These are phyloP conservation scores for Gambusia yucatana DNA, from an alignment of 2,797 vertebrate species.

Conservation along the genomic window DNA sequence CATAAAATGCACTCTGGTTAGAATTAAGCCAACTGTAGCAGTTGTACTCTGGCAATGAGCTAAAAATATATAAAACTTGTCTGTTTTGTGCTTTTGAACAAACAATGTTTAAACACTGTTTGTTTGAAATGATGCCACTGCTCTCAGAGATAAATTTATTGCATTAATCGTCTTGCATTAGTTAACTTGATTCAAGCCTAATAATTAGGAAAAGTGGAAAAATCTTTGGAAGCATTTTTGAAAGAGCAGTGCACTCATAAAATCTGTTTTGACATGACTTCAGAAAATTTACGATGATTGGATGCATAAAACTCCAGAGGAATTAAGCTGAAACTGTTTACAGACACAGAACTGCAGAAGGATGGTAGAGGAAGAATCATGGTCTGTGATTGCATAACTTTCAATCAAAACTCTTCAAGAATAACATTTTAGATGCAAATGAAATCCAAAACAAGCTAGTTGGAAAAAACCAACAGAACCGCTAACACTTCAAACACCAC, in stretches of 20 bases:
- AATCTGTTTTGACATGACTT: background rate
- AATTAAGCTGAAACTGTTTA: background rate
- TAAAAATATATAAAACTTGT: background rate
- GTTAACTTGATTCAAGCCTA: background rate
- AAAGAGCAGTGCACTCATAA: background rate
- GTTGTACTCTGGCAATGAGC: background rate
- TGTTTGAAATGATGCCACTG: background rate
- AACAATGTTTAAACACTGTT: background rate
- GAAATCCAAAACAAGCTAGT: background rate
- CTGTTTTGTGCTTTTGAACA: background rate
- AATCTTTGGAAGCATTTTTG: background rate
- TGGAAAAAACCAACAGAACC: background rate
- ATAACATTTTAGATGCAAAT: background rate
- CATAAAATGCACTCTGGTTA: background rate
- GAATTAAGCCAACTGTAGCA: background rate
- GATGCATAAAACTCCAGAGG: background rate
- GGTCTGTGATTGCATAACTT: background rate
- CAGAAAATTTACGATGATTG: background rate
- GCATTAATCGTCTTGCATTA: background rate
- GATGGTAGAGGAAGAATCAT: background rate
- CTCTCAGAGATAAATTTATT: background rate
- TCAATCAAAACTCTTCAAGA: background rate
- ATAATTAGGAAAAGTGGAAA: background rate
- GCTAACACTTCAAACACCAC: background rate
- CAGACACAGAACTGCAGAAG: background rate